These are phyloP conservation scores for Arenaria interpres DNA, from an alignment of 2,113 vertebrate genomes.

Conservation along the genomic window DNA sequence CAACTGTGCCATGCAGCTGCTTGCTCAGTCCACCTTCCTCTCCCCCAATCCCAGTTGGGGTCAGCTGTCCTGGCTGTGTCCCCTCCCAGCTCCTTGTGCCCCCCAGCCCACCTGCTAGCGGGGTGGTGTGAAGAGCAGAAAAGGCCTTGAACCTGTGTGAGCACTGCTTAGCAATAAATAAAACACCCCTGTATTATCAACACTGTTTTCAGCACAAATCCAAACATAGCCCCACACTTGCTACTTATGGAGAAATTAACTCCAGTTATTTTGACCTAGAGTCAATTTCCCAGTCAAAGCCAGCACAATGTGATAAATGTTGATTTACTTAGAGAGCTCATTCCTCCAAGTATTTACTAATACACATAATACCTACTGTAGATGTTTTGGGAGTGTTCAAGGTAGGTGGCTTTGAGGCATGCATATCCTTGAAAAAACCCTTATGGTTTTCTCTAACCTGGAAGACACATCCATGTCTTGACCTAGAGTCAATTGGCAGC, in stretches of 20 bases:
- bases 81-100: not conserved
- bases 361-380: not conserved
- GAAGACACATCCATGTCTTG: not conserved
- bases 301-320: not conserved
- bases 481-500: not conserved
- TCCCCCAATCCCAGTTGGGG: not conserved
- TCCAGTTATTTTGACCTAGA: too few species aligned
- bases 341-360: not conserved
- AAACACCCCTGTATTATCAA: not conserved
- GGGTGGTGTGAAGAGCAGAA: not conserved
- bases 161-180: not conserved
- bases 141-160: not conserved
- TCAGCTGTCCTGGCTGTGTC: not conserved
- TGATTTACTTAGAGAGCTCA: not conserved
- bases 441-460: not conserved
- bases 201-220: not conserved
- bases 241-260: not conserved
- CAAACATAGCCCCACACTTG: not conserved
- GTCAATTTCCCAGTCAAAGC: not conserved
- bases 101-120: rapidly evolving
- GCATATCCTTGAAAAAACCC: not conserved
- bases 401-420: not conserved
- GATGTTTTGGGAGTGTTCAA: not conserved
- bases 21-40: not conserved
- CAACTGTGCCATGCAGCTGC: not conserved